Evolutionary conservation across 2,888 invertebrate species (phyloP), one percentile per base, ranked within the genome.

Genomic region (Phalera bucephala): DNA sequence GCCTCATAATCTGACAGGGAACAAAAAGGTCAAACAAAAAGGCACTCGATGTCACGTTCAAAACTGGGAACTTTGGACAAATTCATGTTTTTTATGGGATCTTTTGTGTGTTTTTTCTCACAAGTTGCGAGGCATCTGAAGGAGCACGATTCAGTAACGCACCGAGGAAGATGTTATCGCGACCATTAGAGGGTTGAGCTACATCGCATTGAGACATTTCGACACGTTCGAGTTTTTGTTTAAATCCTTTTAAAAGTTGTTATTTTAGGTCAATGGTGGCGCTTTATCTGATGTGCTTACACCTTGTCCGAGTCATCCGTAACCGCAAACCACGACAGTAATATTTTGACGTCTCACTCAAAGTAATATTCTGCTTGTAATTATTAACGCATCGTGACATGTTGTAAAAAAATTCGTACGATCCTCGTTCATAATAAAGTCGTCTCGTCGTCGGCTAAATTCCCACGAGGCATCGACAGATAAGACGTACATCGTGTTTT

Each of bases 21-120:
- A 81, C 79, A 80, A 79, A 80, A 78, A 69, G 65, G 44, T 41
- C 51, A 67, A 65, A 72, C 73, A 79, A 83, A 84, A 78, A 72
- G 43, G 39, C 74, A 74, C 82, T 82, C 75, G 74, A 79, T 77
- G 85, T 88, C 88, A 88, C 86, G 86, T 89, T 68, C 67, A 57
- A 69, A 76, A 71, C 73, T 67, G 72, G 66, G 73, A 78, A 75
- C 77, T 80, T 72, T 72, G 68, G 74, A 81, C 76, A 83, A 82
- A 84, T 76, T 82, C 81, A 80, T 74, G 77, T 73, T 82, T 82
- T 82, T 84, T 82, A 80, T 80, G 67, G 61, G 52, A 63, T 50
- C 82, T 80, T 85, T 88, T 86, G 82, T 83, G 71, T 77, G 74
- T 85, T 86, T 85, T 84, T 86, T 89, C 87, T 88, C 86, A 87